Conservation (phyloP, 1,140 invertebrate species). For the Drosophila nikananu region DNA sequence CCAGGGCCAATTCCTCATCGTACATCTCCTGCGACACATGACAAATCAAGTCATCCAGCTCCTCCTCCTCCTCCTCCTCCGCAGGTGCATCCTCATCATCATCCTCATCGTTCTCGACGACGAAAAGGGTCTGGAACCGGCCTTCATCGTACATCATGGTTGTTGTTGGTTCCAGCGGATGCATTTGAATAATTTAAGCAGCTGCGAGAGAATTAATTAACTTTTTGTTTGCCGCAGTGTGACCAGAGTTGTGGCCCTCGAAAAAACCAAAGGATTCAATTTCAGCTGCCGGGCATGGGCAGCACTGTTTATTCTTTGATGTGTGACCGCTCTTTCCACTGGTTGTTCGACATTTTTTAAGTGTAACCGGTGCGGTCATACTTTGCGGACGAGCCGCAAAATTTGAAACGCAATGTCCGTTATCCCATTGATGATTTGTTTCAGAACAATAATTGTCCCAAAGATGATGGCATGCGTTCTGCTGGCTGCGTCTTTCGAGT, state of each 20-base stretch:
- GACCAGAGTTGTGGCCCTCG: neutral
- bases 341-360: no score
- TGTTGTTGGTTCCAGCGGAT: conserved; percentile 8
- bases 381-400: no score
- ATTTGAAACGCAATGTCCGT: no score
- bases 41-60: neutral
- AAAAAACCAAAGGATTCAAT: neutral
- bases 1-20: conserved; percentile 8
- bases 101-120: neutral
- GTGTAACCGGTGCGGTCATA: no score
- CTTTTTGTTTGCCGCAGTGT: conserved; percentile 7
- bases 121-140: conserved; percentile 5
- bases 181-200: conserved; percentile 19
- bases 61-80: no score
- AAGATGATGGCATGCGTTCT: no score
- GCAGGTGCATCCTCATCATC: neutral
- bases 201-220: conserved; percentile 4
- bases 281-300: neutral
- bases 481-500: no score
- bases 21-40: conserved; percentile 1
- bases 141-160: conserved; percentile 1
- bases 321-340: no score
- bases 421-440: no score
- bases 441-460: no score
- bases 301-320: no score